Percentiles rank a stretch among this genome's conserved stretches.
Evolutionary conservation across 1,140 invertebrate species (phyloP).

Genomic region (Aricia agestis): DNA sequence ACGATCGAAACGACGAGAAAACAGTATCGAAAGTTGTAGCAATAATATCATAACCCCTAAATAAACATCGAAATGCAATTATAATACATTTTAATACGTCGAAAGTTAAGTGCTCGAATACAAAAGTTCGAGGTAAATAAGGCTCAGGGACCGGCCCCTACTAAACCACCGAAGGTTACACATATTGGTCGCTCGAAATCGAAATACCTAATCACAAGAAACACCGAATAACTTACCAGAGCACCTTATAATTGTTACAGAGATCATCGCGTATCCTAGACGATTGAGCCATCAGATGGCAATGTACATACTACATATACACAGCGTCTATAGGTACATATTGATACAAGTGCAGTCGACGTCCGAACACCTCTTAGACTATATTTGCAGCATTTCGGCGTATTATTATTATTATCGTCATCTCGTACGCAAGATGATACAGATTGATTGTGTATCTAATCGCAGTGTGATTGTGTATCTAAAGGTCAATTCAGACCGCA

Average conservation of each 20-base stretch:
- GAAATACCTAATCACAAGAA: conserved; percentile 66
- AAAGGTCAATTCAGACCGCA: too few species aligned
- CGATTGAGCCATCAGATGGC: conserved; percentile 66
- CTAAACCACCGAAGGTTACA: conserved; percentile 51
- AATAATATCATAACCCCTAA: conserved; percentile 47
- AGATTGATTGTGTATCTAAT: too few species aligned
- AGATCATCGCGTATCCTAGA: conserved; percentile 63
- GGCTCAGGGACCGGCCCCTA: conserved; percentile 60
- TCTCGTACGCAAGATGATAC: too few species aligned
- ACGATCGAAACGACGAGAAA: background rate
- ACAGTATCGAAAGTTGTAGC: conserved; percentile 38
- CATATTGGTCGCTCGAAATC: conserved; percentile 63
- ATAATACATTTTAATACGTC: conserved; percentile 41
- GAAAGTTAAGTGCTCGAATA: conserved; percentile 22
- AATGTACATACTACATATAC: too few species aligned
- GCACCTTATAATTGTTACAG: conserved; percentile 73
- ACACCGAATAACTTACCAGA: conserved; percentile 67
- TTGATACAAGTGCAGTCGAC: too few species aligned
- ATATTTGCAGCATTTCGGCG: too few species aligned
- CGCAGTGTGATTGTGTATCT: too few species aligned
- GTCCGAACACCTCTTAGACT: too few species aligned
- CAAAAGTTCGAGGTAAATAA: conserved; percentile 24
- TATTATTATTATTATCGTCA: too few species aligned
- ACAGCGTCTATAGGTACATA: too few species aligned
- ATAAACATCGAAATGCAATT: conserved; percentile 62